Conservation (phyloP, 2,888 invertebrate species). For the Pristionchus japonicus region DNA sequence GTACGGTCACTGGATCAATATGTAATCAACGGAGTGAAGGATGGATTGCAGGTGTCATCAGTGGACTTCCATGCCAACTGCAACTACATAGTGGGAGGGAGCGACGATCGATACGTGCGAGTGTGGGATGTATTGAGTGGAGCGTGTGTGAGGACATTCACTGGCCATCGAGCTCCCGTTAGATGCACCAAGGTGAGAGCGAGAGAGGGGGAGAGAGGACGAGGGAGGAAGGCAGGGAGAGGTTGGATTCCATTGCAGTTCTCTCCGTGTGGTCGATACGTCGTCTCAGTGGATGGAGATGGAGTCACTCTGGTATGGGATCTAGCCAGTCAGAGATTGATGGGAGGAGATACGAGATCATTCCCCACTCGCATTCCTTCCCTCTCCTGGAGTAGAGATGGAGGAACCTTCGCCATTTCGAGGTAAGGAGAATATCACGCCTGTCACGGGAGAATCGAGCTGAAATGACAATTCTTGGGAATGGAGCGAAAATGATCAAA, state of each 20-base stretch:
- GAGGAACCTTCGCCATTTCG: slow-evolving; percentile 68
- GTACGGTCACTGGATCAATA: no score
- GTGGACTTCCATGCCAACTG: slow-evolving; percentile 98
- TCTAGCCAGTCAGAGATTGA: slow-evolving; percentile 65
- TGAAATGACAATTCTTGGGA: no score
- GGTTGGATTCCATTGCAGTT: no score
- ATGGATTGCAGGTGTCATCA: slow-evolving; percentile 81
- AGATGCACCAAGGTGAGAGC: slow-evolving; percentile 60
- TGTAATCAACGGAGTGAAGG: no score
- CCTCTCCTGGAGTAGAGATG: slow-evolving; percentile 68
- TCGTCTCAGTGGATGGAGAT: slow-evolving; percentile 65
- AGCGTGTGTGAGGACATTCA: slow-evolving; percentile 92
- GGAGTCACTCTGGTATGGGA: slow-evolving; percentile 72
- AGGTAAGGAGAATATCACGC: no score
- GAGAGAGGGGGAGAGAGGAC: no score
- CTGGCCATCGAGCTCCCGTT: slow-evolving; percentile 89
- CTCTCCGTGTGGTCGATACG: slow-evolving; percentile 71
- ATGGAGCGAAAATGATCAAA: no score
- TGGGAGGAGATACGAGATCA: slow-evolving; percentile 55
- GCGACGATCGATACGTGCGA: slow-evolving; percentile 59
- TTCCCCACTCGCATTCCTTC: slow-evolving; percentile 48
- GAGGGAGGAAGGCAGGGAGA: no score
- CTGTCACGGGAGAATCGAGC: no score
- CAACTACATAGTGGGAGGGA: slow-evolving; percentile 87
- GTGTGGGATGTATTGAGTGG: slow-evolving; percentile 93